Percentiles rank a stretch among this genome's conserved stretches.
Conservation (phyloP, 2,797 vertebrate species). For the Tympanoctomys barrerae region DNA sequence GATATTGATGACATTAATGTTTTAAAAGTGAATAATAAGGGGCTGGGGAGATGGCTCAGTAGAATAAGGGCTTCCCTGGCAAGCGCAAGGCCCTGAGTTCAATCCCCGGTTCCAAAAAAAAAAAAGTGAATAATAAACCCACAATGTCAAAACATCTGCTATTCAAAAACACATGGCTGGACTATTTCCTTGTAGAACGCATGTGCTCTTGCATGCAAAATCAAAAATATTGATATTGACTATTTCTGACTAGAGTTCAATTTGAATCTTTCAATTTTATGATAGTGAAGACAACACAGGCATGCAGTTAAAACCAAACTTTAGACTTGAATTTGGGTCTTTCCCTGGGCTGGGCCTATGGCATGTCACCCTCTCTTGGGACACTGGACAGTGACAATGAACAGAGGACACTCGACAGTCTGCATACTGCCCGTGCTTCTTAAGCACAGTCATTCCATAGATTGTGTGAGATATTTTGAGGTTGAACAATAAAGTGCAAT, state of each 20-base stretch:
- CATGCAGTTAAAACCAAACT: not conserved
- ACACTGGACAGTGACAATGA: not conserved
- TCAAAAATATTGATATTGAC: not conserved
- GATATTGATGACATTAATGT: not conserved
- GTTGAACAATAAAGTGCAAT: not conserved
- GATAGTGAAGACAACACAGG: not conserved
- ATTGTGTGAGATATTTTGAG: not conserved
- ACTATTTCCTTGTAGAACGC: accelerated
- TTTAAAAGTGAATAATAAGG: slow-evolving; percentile 41
- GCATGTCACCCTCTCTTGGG: not conserved
- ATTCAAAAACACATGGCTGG: not conserved
- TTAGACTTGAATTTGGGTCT: not conserved
- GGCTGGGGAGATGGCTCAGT: too few relatives aligned
- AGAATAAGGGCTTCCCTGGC: too few relatives aligned
- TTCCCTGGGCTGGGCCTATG: not conserved
- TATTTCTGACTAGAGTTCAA: not conserved
- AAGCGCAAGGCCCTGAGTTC: too few relatives aligned
- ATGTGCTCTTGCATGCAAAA: not conserved
- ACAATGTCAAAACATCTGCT: slow-evolving; percentile 17
- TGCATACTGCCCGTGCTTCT: not conserved
- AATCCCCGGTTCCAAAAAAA: too few relatives aligned
- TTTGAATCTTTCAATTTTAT: not conserved
- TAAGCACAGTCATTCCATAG: not conserved
- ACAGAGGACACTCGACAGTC: not conserved
- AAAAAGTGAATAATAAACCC: slow-evolving; percentile 12